A percentile compares a stretch with the other conserved stretches of the same genome.
phyloP scores from a whole-genome alignment of 1,140 invertebrate genomes.

The Marisa cornuarietis region DNA sequence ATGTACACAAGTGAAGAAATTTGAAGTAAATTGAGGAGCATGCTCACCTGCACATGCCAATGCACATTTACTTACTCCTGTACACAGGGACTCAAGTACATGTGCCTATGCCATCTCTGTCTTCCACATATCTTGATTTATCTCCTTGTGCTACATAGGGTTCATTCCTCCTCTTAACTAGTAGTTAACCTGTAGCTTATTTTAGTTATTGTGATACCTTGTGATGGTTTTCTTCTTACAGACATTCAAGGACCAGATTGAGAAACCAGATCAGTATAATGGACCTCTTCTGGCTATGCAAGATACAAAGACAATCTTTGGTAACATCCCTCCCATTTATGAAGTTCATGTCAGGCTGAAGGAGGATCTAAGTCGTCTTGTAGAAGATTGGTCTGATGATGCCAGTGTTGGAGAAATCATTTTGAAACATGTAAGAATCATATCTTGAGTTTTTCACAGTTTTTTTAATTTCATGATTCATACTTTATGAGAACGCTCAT shows the following conservation, averaged over 20 bases:
- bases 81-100: too few species aligned
- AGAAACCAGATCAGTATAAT: constrained; percentile 81
- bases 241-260: constrained; percentile 93
- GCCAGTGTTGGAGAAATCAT: constrained; percentile 85
- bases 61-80: too few species aligned
- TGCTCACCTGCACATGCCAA: too few species aligned
- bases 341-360: constrained; percentile 89
- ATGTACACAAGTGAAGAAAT: neutral
- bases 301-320: constrained; percentile 96
- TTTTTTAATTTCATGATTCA: neutral
- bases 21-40: neutral
- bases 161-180: neutral
- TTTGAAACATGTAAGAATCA: constrained; percentile 69
- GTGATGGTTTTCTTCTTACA: constrained; percentile 64
- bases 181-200: neutral
- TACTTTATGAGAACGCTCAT: neutral
- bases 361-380: constrained; percentile 77
- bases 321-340: constrained; percentile 92
- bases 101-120: too few species aligned
- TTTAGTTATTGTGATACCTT: neutral
- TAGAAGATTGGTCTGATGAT: constrained; percentile 84
- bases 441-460: neutral
- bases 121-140: neutral
- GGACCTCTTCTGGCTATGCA: constrained; percentile 86
- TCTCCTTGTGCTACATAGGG: neutral